Evolutionary conservation across 1,140 invertebrate species (phyloP).

Genomic region (Hylaeus volcanicus): DNA sequence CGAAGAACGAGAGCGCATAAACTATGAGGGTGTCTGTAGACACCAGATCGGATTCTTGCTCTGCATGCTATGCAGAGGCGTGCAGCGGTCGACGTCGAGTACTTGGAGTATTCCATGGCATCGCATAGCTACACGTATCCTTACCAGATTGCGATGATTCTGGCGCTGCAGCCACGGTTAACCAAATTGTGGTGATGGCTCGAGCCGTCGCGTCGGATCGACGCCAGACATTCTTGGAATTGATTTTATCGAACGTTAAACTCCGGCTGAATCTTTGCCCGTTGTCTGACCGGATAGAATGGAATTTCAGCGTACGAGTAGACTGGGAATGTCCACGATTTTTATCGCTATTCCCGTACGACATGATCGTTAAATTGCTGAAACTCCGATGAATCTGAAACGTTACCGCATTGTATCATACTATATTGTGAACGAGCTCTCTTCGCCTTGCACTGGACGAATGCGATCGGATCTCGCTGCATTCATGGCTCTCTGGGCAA

Average conservation of each 20-base stretch:
- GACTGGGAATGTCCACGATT: not conserved
- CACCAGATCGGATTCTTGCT: constrained; percentile 62
- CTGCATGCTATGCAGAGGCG: constrained; percentile 48
- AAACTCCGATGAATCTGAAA: not conserved
- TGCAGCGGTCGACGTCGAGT: constrained; percentile 41
- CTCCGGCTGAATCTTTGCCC: not conserved
- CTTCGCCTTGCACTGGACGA: no score
- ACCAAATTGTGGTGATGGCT: constrained; percentile 54
- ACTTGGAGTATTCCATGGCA: constrained; percentile 61
- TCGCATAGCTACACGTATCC: constrained; percentile 61
- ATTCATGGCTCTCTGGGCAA: no score
- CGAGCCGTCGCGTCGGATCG: constrained; percentile 29
- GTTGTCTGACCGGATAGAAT: not conserved
- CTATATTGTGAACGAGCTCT: no score
- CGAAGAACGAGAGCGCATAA: constrained; percentile 58
- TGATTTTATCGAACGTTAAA: constrained; percentile 15
- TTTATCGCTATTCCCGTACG: not conserved
- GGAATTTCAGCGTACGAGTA: constrained; percentile 4
- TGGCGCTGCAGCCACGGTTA: constrained; percentile 56
- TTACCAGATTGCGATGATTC: constrained; percentile 53
- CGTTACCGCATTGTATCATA: not conserved
- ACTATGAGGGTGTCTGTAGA: constrained; percentile 62
- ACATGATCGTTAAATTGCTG: not conserved
- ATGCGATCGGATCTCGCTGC: no score
- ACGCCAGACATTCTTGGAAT: constrained; percentile 28